Conservation (phyloP, 2,888 invertebrate genomes). For the Caenorhabditis becei region DNA sequence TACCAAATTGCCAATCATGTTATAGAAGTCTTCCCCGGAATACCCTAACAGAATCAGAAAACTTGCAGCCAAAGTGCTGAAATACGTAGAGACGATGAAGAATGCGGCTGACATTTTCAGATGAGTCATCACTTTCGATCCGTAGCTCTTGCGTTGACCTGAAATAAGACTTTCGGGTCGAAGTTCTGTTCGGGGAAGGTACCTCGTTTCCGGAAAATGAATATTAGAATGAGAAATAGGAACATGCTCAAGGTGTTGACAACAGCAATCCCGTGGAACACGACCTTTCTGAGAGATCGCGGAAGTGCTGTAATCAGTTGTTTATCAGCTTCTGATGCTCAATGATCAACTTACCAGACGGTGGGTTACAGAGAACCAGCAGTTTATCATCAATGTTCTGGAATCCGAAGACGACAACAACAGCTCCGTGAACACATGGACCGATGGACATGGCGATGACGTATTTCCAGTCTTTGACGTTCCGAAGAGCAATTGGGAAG, state of each 20-base stretch:
- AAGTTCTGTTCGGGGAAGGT: too few species aligned
- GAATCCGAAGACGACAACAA: background rate
- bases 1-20: background rate
- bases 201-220: slow-evolving; percentile 17
- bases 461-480: slow-evolving; percentile 20
- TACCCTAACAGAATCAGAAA: slow-evolving; percentile 21
- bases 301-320: background rate
- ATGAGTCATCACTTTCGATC: slow-evolving; percentile 36
- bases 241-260: slow-evolving; percentile 6
- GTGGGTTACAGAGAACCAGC: slow-evolving; percentile 30
- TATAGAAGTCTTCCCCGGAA: slow-evolving; percentile 24
- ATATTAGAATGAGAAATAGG: slow-evolving; percentile 10
- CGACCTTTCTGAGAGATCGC: background rate
- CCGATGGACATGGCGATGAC: slow-evolving; percentile 10
- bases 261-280: background rate
- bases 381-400: slow-evolving; percentile 4
- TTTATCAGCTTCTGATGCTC: background rate
- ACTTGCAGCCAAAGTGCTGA: slow-evolving; percentile 12
- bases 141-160: slow-evolving; percentile 18
- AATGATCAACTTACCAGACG: background rate
- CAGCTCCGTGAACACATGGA: slow-evolving; percentile 19
- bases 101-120: slow-evolving; percentile 32
- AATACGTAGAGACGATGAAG: slow-evolving; percentile 40
- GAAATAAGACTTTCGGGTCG: background rate
- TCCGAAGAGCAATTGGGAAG: slow-evolving; percentile 28